Conservation (phyloP, 2,888 invertebrate genomes). For the Stenodera caucasica region DNA sequence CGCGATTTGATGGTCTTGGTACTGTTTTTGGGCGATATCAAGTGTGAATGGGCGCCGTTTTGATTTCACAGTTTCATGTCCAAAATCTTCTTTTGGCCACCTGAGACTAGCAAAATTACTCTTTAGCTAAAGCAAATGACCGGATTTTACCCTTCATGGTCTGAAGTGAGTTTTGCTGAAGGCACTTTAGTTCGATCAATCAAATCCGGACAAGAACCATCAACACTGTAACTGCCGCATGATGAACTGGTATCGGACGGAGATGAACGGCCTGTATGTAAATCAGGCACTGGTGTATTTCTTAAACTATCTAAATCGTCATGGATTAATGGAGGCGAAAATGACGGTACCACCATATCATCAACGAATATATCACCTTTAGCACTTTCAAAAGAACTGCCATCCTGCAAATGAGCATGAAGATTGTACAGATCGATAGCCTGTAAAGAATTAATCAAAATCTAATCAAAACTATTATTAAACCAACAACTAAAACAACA, state of each 20-base stretch:
- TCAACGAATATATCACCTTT: constrained; percentile 75
- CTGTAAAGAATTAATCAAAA: constrained; percentile 16
- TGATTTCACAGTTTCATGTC: constrained; percentile 56
- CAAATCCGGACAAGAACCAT: constrained; percentile 54
- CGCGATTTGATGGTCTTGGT: constrained; percentile 46
- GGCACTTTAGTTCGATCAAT: constrained; percentile 50
- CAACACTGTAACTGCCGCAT: constrained; percentile 62
- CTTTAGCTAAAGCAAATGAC: constrained; percentile 41
- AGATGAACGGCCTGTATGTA: constrained; percentile 54
- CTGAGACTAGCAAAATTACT: background rate
- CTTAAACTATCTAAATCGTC: constrained; percentile 15
- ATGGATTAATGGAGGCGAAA: constrained; percentile 59
- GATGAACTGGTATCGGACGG: constrained; percentile 63
- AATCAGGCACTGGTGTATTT: background rate
- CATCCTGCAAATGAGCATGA: constrained; percentile 60
- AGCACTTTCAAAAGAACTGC: constrained; percentile 86
- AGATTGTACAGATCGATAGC: constrained; percentile 33
- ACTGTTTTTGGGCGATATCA: constrained; percentile 68
- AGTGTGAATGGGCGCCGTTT: constrained; percentile 74
- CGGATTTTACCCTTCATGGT: constrained; percentile 65
- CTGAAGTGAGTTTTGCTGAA: constrained; percentile 42
- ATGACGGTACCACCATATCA: constrained; percentile 65
- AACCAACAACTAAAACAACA: background rate
- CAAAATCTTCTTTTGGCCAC: constrained; percentile 15
- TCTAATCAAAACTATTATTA: background rate